Percentiles rank a stretch among this genome's conserved stretches.
phyloP scores from a whole-genome alignment of 2,888 invertebrate genomes.

The Clitarchus hookeri region DNA sequence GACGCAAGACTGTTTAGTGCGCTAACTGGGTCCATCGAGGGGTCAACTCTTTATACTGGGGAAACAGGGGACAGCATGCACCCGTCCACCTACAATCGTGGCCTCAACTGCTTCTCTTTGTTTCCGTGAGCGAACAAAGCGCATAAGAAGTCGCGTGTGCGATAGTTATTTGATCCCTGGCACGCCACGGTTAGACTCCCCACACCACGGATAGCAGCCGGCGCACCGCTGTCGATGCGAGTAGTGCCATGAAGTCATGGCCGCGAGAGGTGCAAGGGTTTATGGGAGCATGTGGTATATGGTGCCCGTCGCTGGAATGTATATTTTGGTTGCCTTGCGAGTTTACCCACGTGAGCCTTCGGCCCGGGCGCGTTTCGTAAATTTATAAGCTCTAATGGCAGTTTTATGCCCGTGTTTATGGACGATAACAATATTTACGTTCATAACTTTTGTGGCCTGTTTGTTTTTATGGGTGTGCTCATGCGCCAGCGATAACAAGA shows the following conservation, averaged over 20 bases:
- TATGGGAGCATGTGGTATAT: background rate
- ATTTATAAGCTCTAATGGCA: slow-evolving; percentile 14
- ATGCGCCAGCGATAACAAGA: slow-evolving; percentile 9
- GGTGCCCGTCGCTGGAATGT: background rate
- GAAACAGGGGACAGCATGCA: too few species aligned
- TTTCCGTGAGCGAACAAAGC: too few species aligned
- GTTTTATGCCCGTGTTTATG: slow-evolving; percentile 14
- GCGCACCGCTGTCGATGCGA: background rate
- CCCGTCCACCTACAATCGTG: too few species aligned
- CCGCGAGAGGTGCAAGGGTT: background rate
- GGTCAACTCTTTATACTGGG: too few species aligned
- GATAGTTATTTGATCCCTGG: too few species aligned
- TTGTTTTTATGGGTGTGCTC: slow-evolving; percentile 6
- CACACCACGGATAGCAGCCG: background rate
- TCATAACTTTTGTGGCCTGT: slow-evolving; percentile 14
- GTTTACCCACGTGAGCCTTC: background rate
- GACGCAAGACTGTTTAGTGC: too few species aligned
- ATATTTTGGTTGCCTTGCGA: slow-evolving; percentile 2
- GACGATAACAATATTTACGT: slow-evolving; percentile 9
- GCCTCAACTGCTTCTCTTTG: too few species aligned
- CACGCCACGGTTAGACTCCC: too few species aligned
- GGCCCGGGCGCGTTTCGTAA: background rate
- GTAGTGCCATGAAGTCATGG: background rate
- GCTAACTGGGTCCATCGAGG: too few species aligned
- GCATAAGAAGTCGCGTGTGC: too few species aligned